These are phyloP conservation scores for Eunapius fragilis DNA, from an alignment of 37 sponge, comb jelly and placozoan genomes.

Conservation along the genomic window DNA sequence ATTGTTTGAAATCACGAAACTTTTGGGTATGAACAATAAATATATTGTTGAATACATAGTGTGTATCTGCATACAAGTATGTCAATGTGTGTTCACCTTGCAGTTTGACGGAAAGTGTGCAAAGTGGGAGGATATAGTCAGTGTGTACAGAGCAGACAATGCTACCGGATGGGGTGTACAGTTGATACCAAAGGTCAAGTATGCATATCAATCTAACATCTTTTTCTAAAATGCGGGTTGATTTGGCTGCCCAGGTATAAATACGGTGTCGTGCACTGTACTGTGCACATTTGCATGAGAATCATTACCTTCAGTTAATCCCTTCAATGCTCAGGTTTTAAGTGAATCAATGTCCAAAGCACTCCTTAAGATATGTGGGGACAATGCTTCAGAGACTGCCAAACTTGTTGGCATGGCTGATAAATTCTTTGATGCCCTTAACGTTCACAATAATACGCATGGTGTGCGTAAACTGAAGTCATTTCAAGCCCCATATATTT, in stretches of 20 bases:
- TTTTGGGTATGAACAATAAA: neutral
- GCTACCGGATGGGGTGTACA: neutral
- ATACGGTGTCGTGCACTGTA: neutral
- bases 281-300: neutral
- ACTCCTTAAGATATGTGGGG: neutral
- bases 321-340: slow-evolving; percentile 1
- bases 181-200: slow-evolving; percentile 33
- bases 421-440: slow-evolving; percentile 14
- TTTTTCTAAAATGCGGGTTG: slow-evolving; percentile 41
- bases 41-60: neutral
- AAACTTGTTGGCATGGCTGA: slow-evolving; percentile 1
- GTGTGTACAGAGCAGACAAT: neutral
- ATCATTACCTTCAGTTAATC: too few relatives aligned
- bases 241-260: slow-evolving; percentile 5
- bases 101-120: slow-evolving; percentile 10
- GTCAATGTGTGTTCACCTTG: too few relatives aligned
- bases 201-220: slow-evolving; percentile 30
- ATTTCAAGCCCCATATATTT: neutral
- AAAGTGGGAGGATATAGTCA: neutral
- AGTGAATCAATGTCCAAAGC: slow-evolving; percentile 25
- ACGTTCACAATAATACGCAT: slow-evolving; percentile 1
- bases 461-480: neutral
- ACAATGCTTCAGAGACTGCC: neutral
- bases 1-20: neutral
- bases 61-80: neutral